Base-by-base conservation (phyloP, 2,797 vertebrate species). In the Takifugu rubripes region DNA sequence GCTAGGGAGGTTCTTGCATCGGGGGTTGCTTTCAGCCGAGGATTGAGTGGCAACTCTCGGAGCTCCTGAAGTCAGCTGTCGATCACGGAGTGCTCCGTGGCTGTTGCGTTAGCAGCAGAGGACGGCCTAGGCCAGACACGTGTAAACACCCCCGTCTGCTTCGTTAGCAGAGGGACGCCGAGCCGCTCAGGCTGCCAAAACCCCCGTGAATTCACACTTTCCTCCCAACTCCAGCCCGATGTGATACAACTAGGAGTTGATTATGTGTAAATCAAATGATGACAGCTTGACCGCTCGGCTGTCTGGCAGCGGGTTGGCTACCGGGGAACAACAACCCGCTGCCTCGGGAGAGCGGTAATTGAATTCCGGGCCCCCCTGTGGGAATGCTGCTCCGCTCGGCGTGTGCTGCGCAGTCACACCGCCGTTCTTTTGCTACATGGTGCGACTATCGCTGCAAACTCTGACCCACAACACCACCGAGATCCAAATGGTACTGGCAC, bases 341-440 rank as follows among this genome's bases (percentile, higher is more conserved):
- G 91, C 93, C 92, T 93, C 90, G 86, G 92, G 93, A 94, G 93
- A 92, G 90, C 82, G 90, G 92, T 96, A 96, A 96, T 96, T 96
- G 94, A 96, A 96, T 96, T 93, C 82, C 88, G 54, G 90, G 87
- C 90, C 89, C 91, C 89, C 91, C 93, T 89, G 90, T 91, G 84
- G 94, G 93, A 93, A 92, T 88, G 88, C 87, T 73, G 89, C 90
- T 91, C 85, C 70, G 86, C 91, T 90, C 90, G 82, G 91, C 90
- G 90, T 91, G 88, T 89, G 90, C 86, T 89, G 89, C 73, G 51
- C 48, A 85, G 82, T 88, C 87, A 88, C 90, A 92, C 87, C 91
- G 70, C 91, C 92, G 91, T 64, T 85, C 90, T 88, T 81, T 33
- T 3, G 14, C 15, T 9, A 16, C 43, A 9, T 5, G 43, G 43